Conservation (phyloP, 2,113 vertebrate genomes). For the Tragulus kanchil region DNA sequence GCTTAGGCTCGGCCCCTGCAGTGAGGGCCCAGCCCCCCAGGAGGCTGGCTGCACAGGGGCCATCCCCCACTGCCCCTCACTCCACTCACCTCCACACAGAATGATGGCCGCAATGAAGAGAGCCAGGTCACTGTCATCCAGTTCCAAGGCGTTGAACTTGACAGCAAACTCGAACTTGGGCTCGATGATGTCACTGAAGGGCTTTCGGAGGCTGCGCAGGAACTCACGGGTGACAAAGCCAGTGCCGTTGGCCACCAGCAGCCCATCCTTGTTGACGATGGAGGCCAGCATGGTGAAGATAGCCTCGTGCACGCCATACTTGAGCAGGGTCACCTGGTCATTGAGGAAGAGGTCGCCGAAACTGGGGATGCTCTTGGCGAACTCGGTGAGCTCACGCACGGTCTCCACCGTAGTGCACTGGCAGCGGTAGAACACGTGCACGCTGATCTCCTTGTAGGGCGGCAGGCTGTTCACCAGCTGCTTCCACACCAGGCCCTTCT, state of each 20-base stretch:
- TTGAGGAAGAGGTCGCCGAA: constrained; percentile 97
- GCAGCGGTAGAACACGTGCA: constrained; percentile 99
- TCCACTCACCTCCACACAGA: constrained; percentile 95
- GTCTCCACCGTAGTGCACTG: constrained; percentile 99
- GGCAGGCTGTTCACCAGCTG: constrained; percentile 94
- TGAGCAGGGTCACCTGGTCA: constrained; percentile 98
- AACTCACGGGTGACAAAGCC: constrained; percentile 99
- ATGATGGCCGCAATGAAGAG: constrained; percentile 99
- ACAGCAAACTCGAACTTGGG: constrained; percentile 99
- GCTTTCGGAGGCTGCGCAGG: constrained; percentile 96
- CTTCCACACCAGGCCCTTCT: constrained; percentile 97
- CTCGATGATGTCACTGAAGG: constrained; percentile 98
- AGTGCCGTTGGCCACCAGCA: constrained; percentile 96
- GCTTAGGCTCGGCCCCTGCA: background rate
- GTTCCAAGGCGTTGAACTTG: constrained; percentile 98
- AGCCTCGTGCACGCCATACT: constrained; percentile 98
- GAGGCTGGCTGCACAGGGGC: background rate
- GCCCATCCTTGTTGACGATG: constrained; percentile 99
- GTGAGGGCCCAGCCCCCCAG: background rate
- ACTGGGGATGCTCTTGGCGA: constrained; percentile 98
- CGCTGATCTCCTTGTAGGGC: constrained; percentile 96
- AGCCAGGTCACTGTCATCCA: constrained; percentile 99
- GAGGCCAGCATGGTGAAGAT: constrained; percentile 99
- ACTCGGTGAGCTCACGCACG: constrained; percentile 97
- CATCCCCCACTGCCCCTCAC: background rate